Percentiles rank a stretch among this genome's conserved stretches.
These are phyloP conservation scores for Aquatica leii DNA, from an alignment of 2,888 invertebrate genomes.

Conservation along the genomic window DNA sequence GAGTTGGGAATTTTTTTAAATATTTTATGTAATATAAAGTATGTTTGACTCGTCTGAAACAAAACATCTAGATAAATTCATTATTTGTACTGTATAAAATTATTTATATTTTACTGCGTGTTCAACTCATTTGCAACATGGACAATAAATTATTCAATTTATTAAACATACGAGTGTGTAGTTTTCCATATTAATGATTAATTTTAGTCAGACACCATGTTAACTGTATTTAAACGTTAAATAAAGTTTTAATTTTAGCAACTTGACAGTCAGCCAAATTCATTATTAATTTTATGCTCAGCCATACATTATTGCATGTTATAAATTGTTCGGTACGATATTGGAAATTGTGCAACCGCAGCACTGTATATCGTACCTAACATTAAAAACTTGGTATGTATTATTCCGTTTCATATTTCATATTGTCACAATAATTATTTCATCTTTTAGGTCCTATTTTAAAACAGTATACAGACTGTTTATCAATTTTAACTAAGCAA, in stretches of 20 bases:
- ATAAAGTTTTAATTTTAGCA: slow-evolving; percentile 14
- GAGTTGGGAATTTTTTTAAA: too few relatives aligned
- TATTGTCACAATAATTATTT: too few relatives aligned
- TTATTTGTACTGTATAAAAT: too few relatives aligned
- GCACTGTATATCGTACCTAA: slow-evolving; percentile 11
- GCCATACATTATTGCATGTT: slow-evolving; percentile 19
- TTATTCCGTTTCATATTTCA: too few relatives aligned
- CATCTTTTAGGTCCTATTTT: not conserved
- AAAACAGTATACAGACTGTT: slow-evolving; percentile 1
- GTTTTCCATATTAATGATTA: slow-evolving; percentile 4
- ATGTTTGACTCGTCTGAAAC: too few relatives aligned
- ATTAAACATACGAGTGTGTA: not conserved
- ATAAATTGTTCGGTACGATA: slow-evolving; percentile 24
- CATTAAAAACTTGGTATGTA: slow-evolving; percentile 14
- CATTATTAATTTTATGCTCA: slow-evolving; percentile 16
- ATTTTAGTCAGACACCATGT: not conserved
- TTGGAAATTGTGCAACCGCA: slow-evolving; percentile 26
- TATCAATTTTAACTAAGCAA: not conserved
- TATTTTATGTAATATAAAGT: too few relatives aligned
- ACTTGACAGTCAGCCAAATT: not conserved
- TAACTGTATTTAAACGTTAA: not conserved
- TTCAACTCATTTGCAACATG: too few relatives aligned
- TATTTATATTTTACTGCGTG: too few relatives aligned
- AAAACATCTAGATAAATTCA: too few relatives aligned
- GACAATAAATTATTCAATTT: slow-evolving; percentile 9